phyloP scores from a whole-genome alignment of 2,888 invertebrate genomes.

The Phyllotreta striolata region DNA sequence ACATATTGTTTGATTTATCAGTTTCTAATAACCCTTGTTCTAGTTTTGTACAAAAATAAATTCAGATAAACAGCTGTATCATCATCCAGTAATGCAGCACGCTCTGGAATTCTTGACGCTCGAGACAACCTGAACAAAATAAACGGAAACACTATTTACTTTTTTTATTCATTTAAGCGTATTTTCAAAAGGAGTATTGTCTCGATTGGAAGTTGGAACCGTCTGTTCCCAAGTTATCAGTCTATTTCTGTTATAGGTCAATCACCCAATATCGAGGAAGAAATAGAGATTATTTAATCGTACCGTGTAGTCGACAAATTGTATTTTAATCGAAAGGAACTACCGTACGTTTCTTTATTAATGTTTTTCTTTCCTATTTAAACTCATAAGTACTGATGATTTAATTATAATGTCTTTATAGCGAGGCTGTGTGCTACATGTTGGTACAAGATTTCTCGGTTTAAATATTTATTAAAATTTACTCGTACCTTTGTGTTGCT shows the following conservation, averaged over 20 bases:
- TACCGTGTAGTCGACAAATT: conserved; percentile 6
- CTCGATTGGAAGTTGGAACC: neutral
- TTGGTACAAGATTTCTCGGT: too few species aligned
- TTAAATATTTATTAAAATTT: too few species aligned
- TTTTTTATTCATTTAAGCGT: conserved; percentile 9
- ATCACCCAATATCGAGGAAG: conserved; percentile 15
- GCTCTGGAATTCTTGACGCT: conserved; percentile 1
- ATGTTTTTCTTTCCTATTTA: too few species aligned
- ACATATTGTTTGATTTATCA: neutral
- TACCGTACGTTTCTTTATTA: too few species aligned
- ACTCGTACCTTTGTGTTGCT: neutral
- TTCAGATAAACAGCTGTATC: neutral
- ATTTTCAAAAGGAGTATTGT: conserved; percentile 17
- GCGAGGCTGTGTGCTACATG: too few species aligned
- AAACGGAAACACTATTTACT: conserved; percentile 16
- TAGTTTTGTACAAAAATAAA: conserved; percentile 8
- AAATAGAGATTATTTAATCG: conserved; percentile 5
- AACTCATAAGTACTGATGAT: too few species aligned
- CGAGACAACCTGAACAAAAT: conserved; percentile 1
- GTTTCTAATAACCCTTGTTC: conserved; percentile 14
- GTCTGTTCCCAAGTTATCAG: conserved; percentile 6
- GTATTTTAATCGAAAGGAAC: too few species aligned
- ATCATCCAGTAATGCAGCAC: too few species aligned
- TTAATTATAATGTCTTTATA: too few species aligned
- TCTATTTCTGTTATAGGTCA: conserved; percentile 14